Conservation (phyloP, 2,888 invertebrate genomes). For the Meloe dianella region DNA sequence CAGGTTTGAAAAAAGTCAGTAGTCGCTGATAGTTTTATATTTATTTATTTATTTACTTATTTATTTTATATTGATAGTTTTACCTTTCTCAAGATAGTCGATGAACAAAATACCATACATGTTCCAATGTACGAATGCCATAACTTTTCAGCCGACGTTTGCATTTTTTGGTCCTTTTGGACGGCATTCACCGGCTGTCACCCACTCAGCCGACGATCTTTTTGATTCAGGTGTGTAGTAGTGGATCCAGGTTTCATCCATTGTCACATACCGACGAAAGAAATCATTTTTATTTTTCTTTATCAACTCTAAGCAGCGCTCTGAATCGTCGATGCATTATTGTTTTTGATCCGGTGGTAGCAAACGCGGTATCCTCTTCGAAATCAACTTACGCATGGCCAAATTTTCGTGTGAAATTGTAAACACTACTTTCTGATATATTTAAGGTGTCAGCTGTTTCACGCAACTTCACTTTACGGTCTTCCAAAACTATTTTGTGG, state of each 20-base stretch:
- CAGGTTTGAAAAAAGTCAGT: background rate
- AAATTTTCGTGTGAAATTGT: background rate
- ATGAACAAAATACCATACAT: background rate
- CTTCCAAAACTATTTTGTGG: slow-evolving; percentile 17
- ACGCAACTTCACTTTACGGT: slow-evolving; percentile 17
- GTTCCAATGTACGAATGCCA: background rate
- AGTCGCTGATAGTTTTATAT: background rate
- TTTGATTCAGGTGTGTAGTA: background rate
- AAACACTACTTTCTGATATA: too few relatives aligned
- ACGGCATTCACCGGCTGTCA: background rate
- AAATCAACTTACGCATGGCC: too few relatives aligned
- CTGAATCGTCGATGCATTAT: background rate
- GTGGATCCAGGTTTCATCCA: background rate
- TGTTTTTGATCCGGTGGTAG: background rate
- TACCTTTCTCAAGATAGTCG: background rate
- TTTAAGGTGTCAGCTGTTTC: too few relatives aligned
- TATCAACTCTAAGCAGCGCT: background rate
- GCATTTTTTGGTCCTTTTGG: background rate
- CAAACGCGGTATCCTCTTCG: background rate
- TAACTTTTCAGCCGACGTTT: background rate
- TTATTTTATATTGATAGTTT: too few relatives aligned
- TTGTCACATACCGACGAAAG: background rate
- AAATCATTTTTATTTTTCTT: background rate
- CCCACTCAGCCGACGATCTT: background rate
- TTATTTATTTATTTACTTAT: background rate